Evolutionary conservation across 2,797 vertebrate genomes (phyloP).

Genomic region (Cephalopachus bancanus): DNA sequence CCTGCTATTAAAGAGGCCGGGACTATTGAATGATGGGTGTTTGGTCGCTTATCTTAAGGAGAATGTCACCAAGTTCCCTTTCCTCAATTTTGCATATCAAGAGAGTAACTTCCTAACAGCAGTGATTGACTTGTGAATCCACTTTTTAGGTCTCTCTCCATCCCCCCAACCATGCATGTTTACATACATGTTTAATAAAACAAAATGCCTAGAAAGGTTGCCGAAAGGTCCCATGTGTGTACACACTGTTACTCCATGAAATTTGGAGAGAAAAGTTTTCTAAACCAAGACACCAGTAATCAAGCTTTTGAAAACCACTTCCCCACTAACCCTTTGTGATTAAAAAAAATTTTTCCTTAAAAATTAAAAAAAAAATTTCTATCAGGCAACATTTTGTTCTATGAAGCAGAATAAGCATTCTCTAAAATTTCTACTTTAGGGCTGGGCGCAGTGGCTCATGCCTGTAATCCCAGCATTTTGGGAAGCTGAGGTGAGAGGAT

Average conservation of each 20-base stretch:
- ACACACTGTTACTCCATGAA: background rate
- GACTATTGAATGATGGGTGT: background rate
- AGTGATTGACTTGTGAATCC: background rate
- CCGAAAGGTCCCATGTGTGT: background rate
- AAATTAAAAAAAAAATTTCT: too few species aligned
- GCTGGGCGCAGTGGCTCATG: too few species aligned
- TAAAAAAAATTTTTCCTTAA: too few species aligned
- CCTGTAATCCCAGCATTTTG: too few species aligned
- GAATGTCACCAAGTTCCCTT: background rate
- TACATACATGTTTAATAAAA: background rate
- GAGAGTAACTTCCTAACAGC: background rate
- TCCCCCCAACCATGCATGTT: background rate
- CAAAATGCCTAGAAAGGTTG: background rate
- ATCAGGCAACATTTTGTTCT: too few species aligned
- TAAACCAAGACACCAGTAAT: background rate
- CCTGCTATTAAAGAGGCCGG: background rate
- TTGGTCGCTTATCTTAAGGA: conserved; percentile 30
- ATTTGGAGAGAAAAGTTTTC: background rate
- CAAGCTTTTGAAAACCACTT: too few species aligned
- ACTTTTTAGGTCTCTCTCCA: background rate
- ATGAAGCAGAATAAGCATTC: too few species aligned
- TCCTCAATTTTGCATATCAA: background rate
- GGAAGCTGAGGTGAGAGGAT: too few species aligned
- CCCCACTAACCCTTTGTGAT: too few species aligned
- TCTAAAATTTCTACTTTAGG: too few species aligned